These are phyloP conservation scores for Diceros bicornis DNA, from an alignment of 2,797 vertebrate genomes.

Conservation along the genomic window DNA sequence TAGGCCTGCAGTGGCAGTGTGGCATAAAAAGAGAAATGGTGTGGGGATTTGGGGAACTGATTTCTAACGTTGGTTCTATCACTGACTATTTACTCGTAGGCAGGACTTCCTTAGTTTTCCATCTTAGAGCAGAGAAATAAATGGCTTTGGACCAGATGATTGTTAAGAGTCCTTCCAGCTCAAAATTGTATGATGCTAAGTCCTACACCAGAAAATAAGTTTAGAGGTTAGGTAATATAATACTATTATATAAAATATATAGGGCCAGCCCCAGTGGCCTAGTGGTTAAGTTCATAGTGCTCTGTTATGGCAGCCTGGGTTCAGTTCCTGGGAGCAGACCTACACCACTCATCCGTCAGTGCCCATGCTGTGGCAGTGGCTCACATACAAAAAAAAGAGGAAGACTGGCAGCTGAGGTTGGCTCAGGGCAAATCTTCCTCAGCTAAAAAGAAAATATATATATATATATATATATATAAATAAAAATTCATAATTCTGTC, in stretches of 20 bases:
- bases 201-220: slow-evolving; percentile 4
- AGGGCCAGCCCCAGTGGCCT: not conserved
- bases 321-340: too few species aligned
- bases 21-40: not conserved
- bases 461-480: not conserved
- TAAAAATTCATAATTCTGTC: slow-evolving; percentile 56
- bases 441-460: not conserved
- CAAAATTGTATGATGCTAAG: not conserved
- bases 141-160: not conserved
- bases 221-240: slow-evolving; percentile 30
- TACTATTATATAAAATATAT: slow-evolving; percentile 27
- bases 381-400: too few species aligned
- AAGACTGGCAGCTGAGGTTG: too few species aligned
- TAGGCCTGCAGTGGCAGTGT: not conserved
- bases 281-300: too few species aligned
- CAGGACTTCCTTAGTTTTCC: slow-evolving; percentile 33
- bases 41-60: not conserved
- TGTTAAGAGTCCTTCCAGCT: not conserved
- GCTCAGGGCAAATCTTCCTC: too few species aligned
- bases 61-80: not conserved
- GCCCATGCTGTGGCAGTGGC: too few species aligned
- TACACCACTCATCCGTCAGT: too few species aligned
- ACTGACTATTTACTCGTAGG: not conserved
- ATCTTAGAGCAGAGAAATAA: not conserved
- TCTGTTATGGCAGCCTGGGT: too few species aligned